phyloP scores from a whole-genome alignment of 64 coral and sea anemone genomes.

The Trachythela sp. region DNA sequence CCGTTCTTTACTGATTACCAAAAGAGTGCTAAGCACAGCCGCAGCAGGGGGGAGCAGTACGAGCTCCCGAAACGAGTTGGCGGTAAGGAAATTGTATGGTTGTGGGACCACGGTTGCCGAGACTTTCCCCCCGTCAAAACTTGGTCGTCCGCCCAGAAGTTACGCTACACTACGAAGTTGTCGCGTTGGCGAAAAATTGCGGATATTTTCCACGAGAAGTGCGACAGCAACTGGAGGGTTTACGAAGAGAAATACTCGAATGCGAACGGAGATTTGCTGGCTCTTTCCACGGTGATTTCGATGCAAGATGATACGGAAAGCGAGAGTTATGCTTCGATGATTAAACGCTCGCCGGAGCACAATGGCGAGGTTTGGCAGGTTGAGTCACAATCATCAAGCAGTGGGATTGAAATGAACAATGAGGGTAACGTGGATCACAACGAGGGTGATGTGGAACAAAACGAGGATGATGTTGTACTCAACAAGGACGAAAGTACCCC shows the following conservation, averaged over 20 bases:
- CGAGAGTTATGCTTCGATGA: constrained; percentile 9
- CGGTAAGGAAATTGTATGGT: constrained; percentile 22
- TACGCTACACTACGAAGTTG: background rate
- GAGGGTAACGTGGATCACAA: background rate
- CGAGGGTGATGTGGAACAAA: background rate
- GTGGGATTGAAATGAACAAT: background rate
- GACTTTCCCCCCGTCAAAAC: constrained; percentile 3
- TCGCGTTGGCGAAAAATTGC: constrained; percentile 6
- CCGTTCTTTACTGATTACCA: background rate
- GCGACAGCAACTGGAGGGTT: constrained; percentile 1
- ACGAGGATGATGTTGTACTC: background rate
- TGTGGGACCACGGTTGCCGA: background rate
- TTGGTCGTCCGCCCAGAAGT: constrained; percentile 6
- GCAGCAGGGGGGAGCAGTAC: constrained; percentile 5
- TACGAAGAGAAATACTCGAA: constrained; percentile 21
- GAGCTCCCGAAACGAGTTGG: constrained; percentile 4
- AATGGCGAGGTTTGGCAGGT: background rate
- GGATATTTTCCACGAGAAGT: background rate
- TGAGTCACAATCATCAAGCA: background rate
- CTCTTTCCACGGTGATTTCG: background rate
- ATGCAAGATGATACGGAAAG: constrained; percentile 1
- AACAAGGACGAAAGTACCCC: background rate
- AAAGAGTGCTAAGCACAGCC: background rate
- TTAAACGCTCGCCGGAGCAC: background rate
- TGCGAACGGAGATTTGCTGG: background rate